Conservation (phyloP, 2,113 vertebrate species). For the Reinhardtius hippoglossoides region DNA sequence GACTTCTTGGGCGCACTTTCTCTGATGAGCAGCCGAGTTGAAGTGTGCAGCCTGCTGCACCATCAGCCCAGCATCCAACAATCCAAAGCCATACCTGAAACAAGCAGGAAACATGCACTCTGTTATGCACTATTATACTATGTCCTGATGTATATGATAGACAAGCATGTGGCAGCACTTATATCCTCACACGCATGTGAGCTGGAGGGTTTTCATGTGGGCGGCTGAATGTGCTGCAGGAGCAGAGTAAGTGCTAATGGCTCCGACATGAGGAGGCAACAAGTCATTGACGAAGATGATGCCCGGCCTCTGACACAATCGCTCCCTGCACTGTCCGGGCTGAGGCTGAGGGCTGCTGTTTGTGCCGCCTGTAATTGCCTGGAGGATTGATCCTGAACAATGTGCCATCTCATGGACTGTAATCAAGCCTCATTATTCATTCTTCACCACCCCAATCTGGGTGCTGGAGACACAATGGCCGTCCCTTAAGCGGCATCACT, state of each 20-base stretch:
- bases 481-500: slow-evolving; percentile 58
- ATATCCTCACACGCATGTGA: slow-evolving; percentile 23
- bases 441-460: slow-evolving; percentile 73
- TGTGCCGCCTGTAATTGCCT: slow-evolving; percentile 76
- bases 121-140: not conserved
- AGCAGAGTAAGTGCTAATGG: slow-evolving; percentile 68
- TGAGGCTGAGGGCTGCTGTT: slow-evolving; percentile 69
- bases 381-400: slow-evolving; percentile 82
- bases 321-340: slow-evolving; percentile 69
- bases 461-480: slow-evolving; percentile 72
- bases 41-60: slow-evolving; percentile 72
- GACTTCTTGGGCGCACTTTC: slow-evolving; percentile 61
- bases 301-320: slow-evolving; percentile 79
- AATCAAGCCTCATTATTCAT: slow-evolving; percentile 85
- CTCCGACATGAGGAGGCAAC: slow-evolving; percentile 74
- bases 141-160: slow-evolving; percentile 15
- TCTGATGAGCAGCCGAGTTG: slow-evolving; percentile 40
- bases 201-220: slow-evolving; percentile 51
- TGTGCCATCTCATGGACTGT: slow-evolving; percentile 76
- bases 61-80: slow-evolving; percentile 76
- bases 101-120: slow-evolving; percentile 10
- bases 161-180: slow-evolving; percentile 23
- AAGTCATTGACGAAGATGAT: slow-evolving; percentile 80
- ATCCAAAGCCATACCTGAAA: slow-evolving; percentile 73
- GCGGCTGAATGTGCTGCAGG: slow-evolving; percentile 42